These are phyloP conservation scores for Carcharodon carcharias DNA, from an alignment of 2,797 vertebrate genomes.

Conservation along the genomic window DNA sequence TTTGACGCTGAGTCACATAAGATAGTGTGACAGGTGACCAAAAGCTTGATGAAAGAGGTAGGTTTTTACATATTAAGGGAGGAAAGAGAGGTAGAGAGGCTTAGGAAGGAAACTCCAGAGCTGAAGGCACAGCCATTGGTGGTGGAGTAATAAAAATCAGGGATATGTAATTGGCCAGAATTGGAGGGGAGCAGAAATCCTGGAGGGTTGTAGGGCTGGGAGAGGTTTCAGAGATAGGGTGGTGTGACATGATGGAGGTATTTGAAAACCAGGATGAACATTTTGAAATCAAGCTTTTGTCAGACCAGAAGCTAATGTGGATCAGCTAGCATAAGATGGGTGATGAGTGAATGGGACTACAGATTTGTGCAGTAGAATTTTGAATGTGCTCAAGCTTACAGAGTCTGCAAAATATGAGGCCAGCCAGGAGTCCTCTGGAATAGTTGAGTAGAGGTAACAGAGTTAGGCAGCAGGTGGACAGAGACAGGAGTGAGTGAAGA, in stretches of 20 bases:
- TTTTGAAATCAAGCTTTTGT: not conserved
- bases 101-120: not conserved
- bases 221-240: not conserved
- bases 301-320: not conserved
- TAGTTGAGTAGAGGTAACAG: not conserved
- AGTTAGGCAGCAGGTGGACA: not conserved
- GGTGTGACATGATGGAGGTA: not conserved
- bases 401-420: not conserved
- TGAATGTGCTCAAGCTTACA: not conserved
- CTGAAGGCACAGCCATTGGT: not conserved
- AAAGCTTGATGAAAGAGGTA: not conserved
- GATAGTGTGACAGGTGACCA: not conserved
- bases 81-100: too few species aligned
- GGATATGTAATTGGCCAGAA: too few species aligned
- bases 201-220: not conserved
- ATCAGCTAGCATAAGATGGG: not conserved
- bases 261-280: not conserved
- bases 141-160: not conserved
- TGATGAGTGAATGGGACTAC: not conserved
- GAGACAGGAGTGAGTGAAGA: not conserved
- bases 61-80: not conserved
- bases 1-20: not conserved
- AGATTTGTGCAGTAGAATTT: not conserved
- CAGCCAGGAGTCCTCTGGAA: not conserved
- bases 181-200: not conserved